phyloP scores from a whole-genome alignment of 2,797 vertebrate genomes.

The Harpagifer antarcticus region DNA sequence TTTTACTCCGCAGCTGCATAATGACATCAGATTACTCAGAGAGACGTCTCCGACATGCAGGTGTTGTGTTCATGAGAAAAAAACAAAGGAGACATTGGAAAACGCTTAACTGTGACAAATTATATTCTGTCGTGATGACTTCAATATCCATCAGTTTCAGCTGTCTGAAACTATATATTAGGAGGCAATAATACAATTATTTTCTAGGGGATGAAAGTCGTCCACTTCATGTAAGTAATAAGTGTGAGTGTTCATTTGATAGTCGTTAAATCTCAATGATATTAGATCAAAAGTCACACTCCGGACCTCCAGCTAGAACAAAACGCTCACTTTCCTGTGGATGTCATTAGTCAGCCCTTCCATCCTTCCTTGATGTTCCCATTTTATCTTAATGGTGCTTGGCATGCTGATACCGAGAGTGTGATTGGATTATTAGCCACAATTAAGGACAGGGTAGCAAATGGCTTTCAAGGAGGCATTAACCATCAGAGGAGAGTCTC shows the following conservation, averaged over 20 bases:
- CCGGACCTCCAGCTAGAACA: slow-evolving; percentile 54
- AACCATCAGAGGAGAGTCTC: slow-evolving; percentile 60
- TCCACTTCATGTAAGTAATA: slow-evolving; percentile 44
- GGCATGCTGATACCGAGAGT: slow-evolving; percentile 71
- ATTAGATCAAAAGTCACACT: slow-evolving; percentile 43
- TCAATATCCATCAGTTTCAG: background rate
- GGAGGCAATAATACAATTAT: slow-evolving; percentile 24
- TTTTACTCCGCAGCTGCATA: slow-evolving; percentile 52
- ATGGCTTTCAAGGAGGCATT: slow-evolving; percentile 80
- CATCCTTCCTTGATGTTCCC: slow-evolving; percentile 57
- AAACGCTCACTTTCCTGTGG: slow-evolving; percentile 39
- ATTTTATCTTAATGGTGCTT: slow-evolving; percentile 79
- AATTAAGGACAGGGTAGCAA: slow-evolving; percentile 77
- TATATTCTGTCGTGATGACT: background rate
- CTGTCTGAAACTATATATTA: slow-evolving; percentile 26
- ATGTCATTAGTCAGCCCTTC: slow-evolving; percentile 67
- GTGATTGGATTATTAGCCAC: slow-evolving; percentile 82
- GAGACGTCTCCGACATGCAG: slow-evolving; percentile 30
- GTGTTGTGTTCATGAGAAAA: slow-evolving; percentile 30
- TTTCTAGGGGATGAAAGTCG: slow-evolving; percentile 43
- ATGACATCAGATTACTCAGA: slow-evolving; percentile 62
- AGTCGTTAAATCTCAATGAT: slow-evolving; percentile 62
- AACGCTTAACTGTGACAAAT: background rate
- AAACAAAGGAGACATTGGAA: slow-evolving; percentile 2
- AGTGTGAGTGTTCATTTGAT: slow-evolving; percentile 48